Conservation (phyloP, 2,113 vertebrate species). For the Leucopternis melanops region DNA sequence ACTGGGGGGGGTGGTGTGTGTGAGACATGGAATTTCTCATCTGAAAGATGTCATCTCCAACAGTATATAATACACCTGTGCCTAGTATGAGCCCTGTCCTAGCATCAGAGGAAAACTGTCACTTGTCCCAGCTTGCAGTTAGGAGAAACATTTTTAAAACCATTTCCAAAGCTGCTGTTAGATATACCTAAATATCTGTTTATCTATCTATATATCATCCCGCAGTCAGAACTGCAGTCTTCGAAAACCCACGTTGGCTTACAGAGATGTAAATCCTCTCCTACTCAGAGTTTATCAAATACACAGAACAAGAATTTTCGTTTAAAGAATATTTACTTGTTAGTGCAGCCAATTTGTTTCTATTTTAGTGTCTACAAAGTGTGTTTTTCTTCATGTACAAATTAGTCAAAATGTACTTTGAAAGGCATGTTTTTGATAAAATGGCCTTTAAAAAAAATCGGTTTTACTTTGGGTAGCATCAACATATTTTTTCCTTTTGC, state of each 20-base stretch:
- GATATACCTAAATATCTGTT: neutral
- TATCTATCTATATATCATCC: neutral
- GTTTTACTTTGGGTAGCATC: neutral
- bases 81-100: neutral
- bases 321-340: neutral
- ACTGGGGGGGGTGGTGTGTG: too few relatives aligned
- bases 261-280: neutral
- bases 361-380: neutral
- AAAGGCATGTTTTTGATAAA: neutral
- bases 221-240: neutral
- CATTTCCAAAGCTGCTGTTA: neutral
- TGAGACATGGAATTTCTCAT: neutral
- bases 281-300: neutral
- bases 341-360: neutral
- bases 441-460: accelerated
- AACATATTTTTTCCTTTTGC: neutral
- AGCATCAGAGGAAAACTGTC: neutral
- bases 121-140: neutral
- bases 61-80: too few relatives aligned
- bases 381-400: neutral
- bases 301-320: neutral
- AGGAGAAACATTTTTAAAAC: neutral
- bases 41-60: neutral
- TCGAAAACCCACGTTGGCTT: neutral
- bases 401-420: neutral